Evolutionary conservation across 2,888 invertebrate species (phyloP).

Genomic region (Eupithecia abbreviata): DNA sequence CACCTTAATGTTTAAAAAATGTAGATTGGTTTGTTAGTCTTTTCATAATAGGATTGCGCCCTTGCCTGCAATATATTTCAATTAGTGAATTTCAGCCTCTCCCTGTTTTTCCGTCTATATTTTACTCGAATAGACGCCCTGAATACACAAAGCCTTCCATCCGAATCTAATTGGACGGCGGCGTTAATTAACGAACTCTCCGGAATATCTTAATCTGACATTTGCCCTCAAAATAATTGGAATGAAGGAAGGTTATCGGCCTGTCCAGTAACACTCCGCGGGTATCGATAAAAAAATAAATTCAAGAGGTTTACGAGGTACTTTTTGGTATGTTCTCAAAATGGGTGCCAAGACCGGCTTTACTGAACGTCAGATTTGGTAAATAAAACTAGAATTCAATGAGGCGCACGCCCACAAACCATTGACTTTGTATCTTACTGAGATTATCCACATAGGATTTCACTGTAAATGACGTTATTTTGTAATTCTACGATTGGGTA

Average conservation of each 20-base stretch:
- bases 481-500: constrained; percentile 53
- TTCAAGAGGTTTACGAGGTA: constrained; percentile 56
- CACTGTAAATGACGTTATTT: constrained; percentile 44
- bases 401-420: constrained; percentile 54
- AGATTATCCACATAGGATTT: constrained; percentile 54
- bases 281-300: constrained; percentile 57
- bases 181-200: constrained; percentile 44
- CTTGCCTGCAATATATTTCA: constrained; percentile 16
- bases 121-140: constrained; percentile 26
- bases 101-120: constrained; percentile 25
- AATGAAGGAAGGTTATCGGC: constrained; percentile 50
- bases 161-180: constrained; percentile 41
- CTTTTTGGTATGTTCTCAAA: constrained; percentile 51
- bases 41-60: constrained; percentile 18
- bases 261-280: constrained; percentile 45
- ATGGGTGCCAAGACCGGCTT: constrained; percentile 51
- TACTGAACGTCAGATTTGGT: constrained; percentile 59
- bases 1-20: constrained; percentile 17
- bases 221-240: constrained; percentile 51
- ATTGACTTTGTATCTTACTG: constrained; percentile 52
- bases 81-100: constrained; percentile 22
- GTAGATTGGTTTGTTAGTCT: constrained; percentile 20
- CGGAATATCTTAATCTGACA: constrained; percentile 45
- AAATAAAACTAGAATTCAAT: constrained; percentile 60
- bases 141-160: constrained; percentile 38